Evolutionary conservation across 2,113 vertebrate species (phyloP).

Genomic region (Speoplatyrhinus poulsoni): DNA sequence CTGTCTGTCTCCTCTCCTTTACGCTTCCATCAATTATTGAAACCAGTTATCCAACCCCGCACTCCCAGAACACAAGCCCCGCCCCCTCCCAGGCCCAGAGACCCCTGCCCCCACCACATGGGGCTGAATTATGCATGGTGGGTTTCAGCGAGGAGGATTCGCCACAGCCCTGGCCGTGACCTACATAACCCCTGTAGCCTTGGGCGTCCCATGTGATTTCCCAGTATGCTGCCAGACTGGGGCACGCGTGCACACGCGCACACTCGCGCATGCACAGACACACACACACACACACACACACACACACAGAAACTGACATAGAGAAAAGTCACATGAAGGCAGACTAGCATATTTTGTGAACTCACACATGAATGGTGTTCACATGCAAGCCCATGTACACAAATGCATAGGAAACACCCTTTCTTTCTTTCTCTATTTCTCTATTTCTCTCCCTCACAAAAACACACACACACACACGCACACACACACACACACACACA

Average conservation of each 20-base stretch:
- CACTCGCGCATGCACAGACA: constrained; percentile 6
- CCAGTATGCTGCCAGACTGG: constrained; percentile 24
- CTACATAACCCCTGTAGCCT: constrained; percentile 80
- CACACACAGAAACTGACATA: background rate
- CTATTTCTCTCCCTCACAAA: too few species aligned
- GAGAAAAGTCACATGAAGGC: background rate
- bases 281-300: background rate
- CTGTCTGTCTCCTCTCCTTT: constrained; percentile 59
- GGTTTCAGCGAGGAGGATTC: constrained; percentile 68
- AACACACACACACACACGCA: background rate
- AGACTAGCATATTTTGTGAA: background rate
- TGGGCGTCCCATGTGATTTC: constrained; percentile 69
- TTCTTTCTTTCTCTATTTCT: too few species aligned
- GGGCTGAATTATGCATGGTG: constrained; percentile 79
- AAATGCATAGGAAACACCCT: too few species aligned
- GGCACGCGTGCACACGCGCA: constrained; percentile 39
- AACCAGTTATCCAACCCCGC: constrained; percentile 63
- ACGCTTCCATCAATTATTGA: constrained; percentile 78
- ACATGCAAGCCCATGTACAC: constrained; percentile 4
- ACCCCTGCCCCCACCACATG: constrained; percentile 62
- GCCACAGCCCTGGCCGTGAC: constrained; percentile 66
- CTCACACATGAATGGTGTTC: constrained; percentile 12
- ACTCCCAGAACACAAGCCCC: constrained; percentile 40
- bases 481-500: constrained; percentile 5
- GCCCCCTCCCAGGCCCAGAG: constrained; percentile 35